Conservation (phyloP, 2,888 invertebrate genomes). For the Eupithecia centaureata region DNA sequence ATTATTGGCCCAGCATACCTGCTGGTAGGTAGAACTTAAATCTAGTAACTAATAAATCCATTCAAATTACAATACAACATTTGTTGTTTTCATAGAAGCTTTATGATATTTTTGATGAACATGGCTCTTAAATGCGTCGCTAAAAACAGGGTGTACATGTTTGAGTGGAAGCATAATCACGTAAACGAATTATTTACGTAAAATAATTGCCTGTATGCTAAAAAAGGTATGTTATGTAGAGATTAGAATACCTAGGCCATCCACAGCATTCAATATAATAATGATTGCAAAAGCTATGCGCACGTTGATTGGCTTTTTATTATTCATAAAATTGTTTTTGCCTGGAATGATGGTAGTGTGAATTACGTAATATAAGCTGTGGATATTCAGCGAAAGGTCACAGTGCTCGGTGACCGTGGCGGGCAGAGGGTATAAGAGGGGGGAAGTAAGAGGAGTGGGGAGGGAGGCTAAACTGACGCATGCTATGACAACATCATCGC, state of each 20-base stretch:
- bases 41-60: not conserved
- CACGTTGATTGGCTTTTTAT: constrained; percentile 40
- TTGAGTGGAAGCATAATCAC: not conserved
- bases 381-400: constrained; percentile 74
- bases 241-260: constrained; percentile 10
- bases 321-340: constrained; percentile 39
- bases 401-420: constrained; percentile 78
- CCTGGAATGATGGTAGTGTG: constrained; percentile 47
- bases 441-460: constrained; percentile 32
- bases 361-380: constrained; percentile 67
- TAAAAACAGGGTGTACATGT: not conserved
- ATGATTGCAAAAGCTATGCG: constrained; percentile 27
- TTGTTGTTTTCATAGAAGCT: not conserved
- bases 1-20: not conserved
- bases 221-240: constrained; percentile 10
- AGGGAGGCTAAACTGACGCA: constrained; percentile 38
- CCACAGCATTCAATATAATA: constrained; percentile 18
- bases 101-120: not conserved
- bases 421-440: constrained; percentile 55
- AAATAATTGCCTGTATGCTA: not conserved
- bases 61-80: not conserved
- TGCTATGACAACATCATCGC: constrained; percentile 46
- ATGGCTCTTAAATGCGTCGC: not conserved
- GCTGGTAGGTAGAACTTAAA: not conserved
- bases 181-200: not conserved